These are phyloP conservation scores for Oxytorus armatus DNA, from an alignment of 2,888 invertebrate species.

Conservation along the genomic window DNA sequence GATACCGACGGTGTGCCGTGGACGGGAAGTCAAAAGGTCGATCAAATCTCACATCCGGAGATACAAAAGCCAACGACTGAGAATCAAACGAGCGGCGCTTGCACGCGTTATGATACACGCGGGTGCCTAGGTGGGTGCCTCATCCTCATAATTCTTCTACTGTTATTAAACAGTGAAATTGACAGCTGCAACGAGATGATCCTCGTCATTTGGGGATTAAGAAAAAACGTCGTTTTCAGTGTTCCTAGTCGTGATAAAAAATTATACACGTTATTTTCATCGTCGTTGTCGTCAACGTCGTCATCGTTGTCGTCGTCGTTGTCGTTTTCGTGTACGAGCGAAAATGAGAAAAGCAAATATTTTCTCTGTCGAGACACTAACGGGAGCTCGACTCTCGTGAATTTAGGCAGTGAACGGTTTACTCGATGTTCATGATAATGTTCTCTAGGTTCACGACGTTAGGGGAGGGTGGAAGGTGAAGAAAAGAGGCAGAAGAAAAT, in stretches of 20 bases:
- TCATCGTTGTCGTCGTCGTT: slow-evolving; percentile 11
- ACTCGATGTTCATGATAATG: slow-evolving; percentile 60
- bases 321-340: background rate
- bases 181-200: slow-evolving; percentile 57
- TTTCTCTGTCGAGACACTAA: slow-evolving; percentile 24
- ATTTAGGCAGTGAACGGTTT: slow-evolving; percentile 14
- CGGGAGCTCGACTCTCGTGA: background rate
- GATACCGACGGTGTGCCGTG: slow-evolving; percentile 78
- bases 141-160: slow-evolving; percentile 80
- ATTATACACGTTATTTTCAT: background rate
- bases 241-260: slow-evolving; percentile 27
- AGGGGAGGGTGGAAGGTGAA: background rate
- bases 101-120: slow-evolving; percentile 74
- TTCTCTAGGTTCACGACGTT: slow-evolving; percentile 40
- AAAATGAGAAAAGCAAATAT: background rate
- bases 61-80: slow-evolving; percentile 81
- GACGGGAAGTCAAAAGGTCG: slow-evolving; percentile 81
- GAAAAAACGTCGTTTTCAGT: slow-evolving; percentile 48
- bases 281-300: slow-evolving; percentile 18
- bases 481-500: background rate
- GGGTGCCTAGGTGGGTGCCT: slow-evolving; percentile 83
- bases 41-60: slow-evolving; percentile 80
- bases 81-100: slow-evolving; percentile 77
- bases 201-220: slow-evolving; percentile 11
- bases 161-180: slow-evolving; percentile 69